A percentile compares a stretch with the other conserved stretches of the same genome.
Conservation (phyloP, 2,888 invertebrate genomes). For the Ennomos quercinarius region DNA sequence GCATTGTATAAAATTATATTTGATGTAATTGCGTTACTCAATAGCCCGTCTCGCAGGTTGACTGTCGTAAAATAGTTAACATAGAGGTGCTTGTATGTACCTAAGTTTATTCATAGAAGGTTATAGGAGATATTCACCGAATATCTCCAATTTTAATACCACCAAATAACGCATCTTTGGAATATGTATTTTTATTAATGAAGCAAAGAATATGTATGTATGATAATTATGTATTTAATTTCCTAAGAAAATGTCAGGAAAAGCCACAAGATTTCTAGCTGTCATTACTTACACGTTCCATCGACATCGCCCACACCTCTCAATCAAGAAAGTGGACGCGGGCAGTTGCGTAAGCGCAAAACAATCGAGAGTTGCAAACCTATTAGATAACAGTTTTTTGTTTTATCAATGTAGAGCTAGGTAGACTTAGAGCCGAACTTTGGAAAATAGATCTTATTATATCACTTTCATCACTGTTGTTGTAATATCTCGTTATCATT, state of each 20-base stretch:
- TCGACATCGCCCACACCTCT: slow-evolving; percentile 52
- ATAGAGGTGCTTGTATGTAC: slow-evolving; percentile 5
- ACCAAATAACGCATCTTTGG: no score
- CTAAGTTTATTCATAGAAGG: no score
- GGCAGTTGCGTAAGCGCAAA: slow-evolving; percentile 70
- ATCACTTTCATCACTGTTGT: no score
- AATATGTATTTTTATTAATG: no score
- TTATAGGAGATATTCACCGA: no score
- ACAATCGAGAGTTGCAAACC: slow-evolving; percentile 75
- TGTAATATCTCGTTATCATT: no score
- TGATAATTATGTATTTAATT: no score
- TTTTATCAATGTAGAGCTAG: slow-evolving; percentile 48
- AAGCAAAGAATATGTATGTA: no score
- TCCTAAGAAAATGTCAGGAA: background rate
- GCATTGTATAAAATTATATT: slow-evolving; percentile 40
- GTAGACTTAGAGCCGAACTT: slow-evolving; percentile 40
- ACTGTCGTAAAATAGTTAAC: slow-evolving; percentile 1
- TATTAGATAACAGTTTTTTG: slow-evolving; percentile 71
- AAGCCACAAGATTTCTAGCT: background rate
- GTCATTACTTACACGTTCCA: background rate
- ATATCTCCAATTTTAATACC: no score
- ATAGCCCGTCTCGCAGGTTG: slow-evolving; percentile 27
- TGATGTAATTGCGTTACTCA: slow-evolving; percentile 50
- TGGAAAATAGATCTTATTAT: background rate
- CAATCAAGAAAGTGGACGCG: slow-evolving; percentile 67